These are phyloP conservation scores for Tricholaema leucomelas DNA, from an alignment of 2,113 vertebrate species.

Conservation along the genomic window DNA sequence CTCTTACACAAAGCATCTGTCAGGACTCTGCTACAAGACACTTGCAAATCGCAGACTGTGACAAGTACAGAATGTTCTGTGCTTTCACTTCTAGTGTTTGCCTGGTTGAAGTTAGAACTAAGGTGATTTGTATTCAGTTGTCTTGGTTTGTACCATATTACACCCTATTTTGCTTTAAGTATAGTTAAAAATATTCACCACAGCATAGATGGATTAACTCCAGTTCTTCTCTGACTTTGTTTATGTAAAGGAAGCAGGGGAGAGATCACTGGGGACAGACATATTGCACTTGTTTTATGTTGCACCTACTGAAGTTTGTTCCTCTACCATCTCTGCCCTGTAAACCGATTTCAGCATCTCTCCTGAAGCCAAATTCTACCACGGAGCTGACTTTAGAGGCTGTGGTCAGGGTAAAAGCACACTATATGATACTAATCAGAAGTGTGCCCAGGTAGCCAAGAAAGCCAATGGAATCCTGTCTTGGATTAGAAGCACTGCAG, in stretches of 20 bases:
- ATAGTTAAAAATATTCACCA: not conserved
- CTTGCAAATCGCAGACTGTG: not conserved
- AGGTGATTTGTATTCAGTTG: conserved; percentile 17
- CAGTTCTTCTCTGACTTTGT: not conserved
- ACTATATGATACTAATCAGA: not conserved
- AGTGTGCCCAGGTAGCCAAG: no score
- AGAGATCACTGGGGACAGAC: not conserved
- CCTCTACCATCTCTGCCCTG: not conserved
- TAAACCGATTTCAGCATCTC: not conserved
- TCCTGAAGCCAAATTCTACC: not conserved
- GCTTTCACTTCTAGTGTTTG: not conserved
- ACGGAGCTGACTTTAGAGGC: not conserved
- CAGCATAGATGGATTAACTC: not conserved
- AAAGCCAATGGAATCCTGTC: no score
- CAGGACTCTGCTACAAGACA: conserved; percentile 11
- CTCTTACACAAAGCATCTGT: conserved; percentile 55
- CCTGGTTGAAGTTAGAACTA: not conserved
- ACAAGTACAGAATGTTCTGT: conserved; percentile 40
- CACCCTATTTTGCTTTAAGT: not conserved
- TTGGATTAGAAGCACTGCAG: no score
- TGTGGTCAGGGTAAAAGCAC: not conserved
- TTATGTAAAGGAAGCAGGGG: not conserved
- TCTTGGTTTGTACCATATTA: not conserved
- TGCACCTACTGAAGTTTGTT: not conserved
- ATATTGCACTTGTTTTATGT: not conserved